These are phyloP conservation scores for Eupeodes corollae DNA, from an alignment of 1,140 invertebrate genomes.

Conservation along the genomic window DNA sequence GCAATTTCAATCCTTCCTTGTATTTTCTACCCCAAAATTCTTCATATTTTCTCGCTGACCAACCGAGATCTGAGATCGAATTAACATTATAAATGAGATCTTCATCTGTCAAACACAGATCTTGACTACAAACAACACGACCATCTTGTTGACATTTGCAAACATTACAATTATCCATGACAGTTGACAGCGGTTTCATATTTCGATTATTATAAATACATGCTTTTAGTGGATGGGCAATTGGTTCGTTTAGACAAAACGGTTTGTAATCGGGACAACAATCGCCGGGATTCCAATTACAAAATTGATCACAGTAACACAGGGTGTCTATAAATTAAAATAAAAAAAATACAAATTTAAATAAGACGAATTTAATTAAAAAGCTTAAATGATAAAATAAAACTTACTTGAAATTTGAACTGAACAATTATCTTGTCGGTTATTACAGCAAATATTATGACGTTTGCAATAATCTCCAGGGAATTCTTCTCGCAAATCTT, in stretches of 20 bases:
- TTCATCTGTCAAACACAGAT: constrained; percentile 61
- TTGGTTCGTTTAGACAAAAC: constrained; percentile 48
- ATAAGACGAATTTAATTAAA: neutral
- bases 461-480: constrained; percentile 31
- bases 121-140: constrained; percentile 55
- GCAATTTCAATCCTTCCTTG: constrained; percentile 61
- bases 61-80: constrained; percentile 42
- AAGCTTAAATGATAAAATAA: neutral
- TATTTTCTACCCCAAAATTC: constrained; percentile 75
- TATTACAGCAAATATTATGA: constrained; percentile 49
- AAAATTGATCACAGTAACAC: constrained; percentile 92
- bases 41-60: constrained; percentile 71
- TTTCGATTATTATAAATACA: constrained; percentile 25
- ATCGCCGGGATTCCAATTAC: constrained; percentile 58
- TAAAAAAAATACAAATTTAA: too few species aligned
- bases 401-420: constrained; percentile 51
- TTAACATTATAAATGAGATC: constrained; percentile 58
- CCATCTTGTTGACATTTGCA: constrained; percentile 52
- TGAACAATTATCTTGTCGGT: constrained; percentile 60
- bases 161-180: constrained; percentile 59
- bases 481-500: constrained; percentile 20
- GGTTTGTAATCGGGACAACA: constrained; percentile 81
- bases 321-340: constrained; percentile 54
- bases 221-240: constrained; percentile 14
- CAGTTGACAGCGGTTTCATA: constrained; percentile 27